A percentile compares a stretch with the other conserved stretches of the same genome.
These are phyloP conservation scores for Silurus meridionalis DNA, from an alignment of 2,113 vertebrate species.

Conservation along the genomic window DNA sequence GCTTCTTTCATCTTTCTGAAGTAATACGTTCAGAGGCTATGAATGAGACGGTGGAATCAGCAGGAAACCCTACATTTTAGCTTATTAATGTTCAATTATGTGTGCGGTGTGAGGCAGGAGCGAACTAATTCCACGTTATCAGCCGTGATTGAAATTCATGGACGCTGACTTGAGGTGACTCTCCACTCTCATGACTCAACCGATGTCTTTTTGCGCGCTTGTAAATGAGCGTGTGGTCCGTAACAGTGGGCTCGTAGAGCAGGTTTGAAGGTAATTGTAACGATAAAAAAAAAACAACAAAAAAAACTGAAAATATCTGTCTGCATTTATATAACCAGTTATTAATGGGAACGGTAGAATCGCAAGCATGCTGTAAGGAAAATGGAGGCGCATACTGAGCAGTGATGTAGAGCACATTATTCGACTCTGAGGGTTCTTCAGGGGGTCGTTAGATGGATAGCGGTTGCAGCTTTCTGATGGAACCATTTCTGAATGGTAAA, in stretches of 20 bases:
- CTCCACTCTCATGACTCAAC: background rate
- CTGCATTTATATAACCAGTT: background rate
- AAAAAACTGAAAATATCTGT: background rate
- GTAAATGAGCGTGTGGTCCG: background rate
- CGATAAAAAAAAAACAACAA: too few species aligned
- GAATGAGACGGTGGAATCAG: background rate
- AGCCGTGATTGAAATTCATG: slow-evolving; percentile 2
- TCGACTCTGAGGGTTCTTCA: background rate
- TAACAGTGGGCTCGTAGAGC: background rate
- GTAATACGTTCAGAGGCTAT: background rate
- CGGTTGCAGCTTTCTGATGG: background rate
- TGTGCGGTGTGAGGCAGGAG: background rate
- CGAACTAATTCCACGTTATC: slow-evolving; percentile 23
- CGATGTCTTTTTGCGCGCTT: background rate
- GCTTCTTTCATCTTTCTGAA: background rate
- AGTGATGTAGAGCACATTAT: background rate
- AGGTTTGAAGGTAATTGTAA: background rate
- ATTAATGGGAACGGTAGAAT: background rate
- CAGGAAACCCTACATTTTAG: background rate
- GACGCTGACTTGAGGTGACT: background rate
- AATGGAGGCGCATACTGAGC: background rate
- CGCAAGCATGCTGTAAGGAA: background rate
- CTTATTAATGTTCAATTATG: slow-evolving; percentile 5
- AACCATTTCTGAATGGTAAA: background rate
- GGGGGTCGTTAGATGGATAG: background rate